Evolutionary conservation across 2,113 vertebrate genomes (phyloP).

Genomic region (Sclerurus mexicanus): DNA sequence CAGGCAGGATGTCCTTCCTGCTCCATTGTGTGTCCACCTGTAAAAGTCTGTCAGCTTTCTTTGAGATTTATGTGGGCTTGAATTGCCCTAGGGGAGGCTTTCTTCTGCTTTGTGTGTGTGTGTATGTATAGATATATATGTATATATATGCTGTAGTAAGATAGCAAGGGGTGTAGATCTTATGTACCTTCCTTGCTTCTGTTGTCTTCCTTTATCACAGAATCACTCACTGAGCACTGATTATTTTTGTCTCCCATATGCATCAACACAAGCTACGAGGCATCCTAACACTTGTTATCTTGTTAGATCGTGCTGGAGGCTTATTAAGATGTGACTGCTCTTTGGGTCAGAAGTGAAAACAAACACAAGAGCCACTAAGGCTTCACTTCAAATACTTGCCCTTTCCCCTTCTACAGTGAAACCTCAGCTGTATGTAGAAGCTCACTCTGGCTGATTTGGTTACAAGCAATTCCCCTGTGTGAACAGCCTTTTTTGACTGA

Average conservation of each 20-base stretch:
- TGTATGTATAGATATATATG: neutral
- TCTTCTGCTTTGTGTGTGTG: neutral
- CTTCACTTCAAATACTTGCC: neutral
- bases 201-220: neutral
- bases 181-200: fast-evolving
- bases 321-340: neutral
- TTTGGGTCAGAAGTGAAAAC: neutral
- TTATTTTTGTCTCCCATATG: neutral
- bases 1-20: neutral
- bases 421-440: neutral
- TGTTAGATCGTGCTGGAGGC: neutral
- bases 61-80: fast-evolving
- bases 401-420: neutral
- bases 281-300: neutral
- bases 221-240: neutral
- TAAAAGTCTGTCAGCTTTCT: neutral
- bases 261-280: fast-evolving
- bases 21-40: too few relatives aligned
- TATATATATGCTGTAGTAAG: neutral
- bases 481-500: neutral
- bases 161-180: neutral
- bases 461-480: neutral
- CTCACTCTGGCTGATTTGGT: neutral
- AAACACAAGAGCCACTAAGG: neutral
- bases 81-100: neutral